phyloP scores from a whole-genome alignment of 2,797 vertebrate genomes.

The Euthynnus affinis region DNA sequence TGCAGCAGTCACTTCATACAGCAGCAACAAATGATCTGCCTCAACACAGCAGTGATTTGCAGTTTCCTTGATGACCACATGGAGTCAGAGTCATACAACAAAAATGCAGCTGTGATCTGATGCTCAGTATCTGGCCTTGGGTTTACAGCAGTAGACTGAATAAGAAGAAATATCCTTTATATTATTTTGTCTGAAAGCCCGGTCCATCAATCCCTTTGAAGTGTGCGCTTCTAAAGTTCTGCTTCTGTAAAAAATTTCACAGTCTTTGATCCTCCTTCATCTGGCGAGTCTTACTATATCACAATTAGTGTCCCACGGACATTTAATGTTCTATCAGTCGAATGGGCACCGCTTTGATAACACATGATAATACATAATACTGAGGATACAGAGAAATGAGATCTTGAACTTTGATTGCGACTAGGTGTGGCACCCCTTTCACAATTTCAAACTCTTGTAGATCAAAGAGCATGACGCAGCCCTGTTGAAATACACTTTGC shows the following conservation, averaged over 20 bases:
- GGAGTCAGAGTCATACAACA: conserved; percentile 80
- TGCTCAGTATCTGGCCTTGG: conserved; percentile 30
- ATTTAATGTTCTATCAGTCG: conserved; percentile 48
- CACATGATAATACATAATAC: conserved; percentile 39
- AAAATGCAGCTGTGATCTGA: conserved; percentile 43
- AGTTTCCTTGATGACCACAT: conserved; percentile 75
- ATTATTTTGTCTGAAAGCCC: conserved; percentile 60
- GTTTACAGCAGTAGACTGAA: conserved; percentile 38
- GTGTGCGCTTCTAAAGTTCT: conserved; percentile 54
- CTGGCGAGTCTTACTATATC: conserved; percentile 50
- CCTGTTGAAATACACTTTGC: conserved; percentile 55
- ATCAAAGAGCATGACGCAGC: conserved; percentile 70
- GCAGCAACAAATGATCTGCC: conserved; percentile 4
- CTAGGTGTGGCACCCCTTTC: conserved; percentile 41
- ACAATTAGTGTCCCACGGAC: conserved; percentile 66
- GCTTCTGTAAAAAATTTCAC: conserved; percentile 64
- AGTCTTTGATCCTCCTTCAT: conserved; percentile 69
- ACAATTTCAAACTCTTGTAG: conserved; percentile 33
- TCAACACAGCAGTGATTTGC: conserved; percentile 43
- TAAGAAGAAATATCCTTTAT: conserved; percentile 29
- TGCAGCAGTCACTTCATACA: not conserved
- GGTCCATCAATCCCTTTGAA: conserved; percentile 69
- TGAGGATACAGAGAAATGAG: conserved; percentile 45
- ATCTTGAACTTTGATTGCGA: conserved; percentile 62
- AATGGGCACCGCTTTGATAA: conserved; percentile 66